Evolutionary conservation across 2,888 invertebrate species (phyloP), one percentile per base, ranked within the genome.

Genomic region (Melieria picta): DNA sequence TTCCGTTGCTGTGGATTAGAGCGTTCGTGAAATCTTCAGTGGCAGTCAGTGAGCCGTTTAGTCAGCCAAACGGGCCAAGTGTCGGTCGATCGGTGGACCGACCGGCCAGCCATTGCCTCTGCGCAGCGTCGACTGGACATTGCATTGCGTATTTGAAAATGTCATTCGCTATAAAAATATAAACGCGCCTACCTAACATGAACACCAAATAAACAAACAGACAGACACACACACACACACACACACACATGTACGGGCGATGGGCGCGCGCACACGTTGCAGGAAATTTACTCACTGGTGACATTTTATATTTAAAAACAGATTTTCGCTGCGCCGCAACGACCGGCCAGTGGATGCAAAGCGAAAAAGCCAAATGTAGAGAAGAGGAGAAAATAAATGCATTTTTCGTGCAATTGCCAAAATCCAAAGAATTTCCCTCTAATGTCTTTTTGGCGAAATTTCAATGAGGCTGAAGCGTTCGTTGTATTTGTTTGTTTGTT

Each of bases 341-440:
- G 77, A 77, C 80, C 30, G 30, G 30, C 30, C 30, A 30, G 30
- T 30, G 30, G 30, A 30, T 30, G 30, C 30, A 30, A 30, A 30
- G 30, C 30, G 30, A 30, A 30, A 30, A 1, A 30, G 30, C 30
- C 30, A 30, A 30, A 30, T 30, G 30, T 30, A 79, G 75, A 73
- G 76, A 77, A 74, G 74, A 75, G 58, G 57, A 77, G 72, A 75
- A 77, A 78, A 78, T 81, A 79, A 82, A 80, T 80, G 78, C 79
- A 81, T 78, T 77, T 79, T 81, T 79, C 78, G 77, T 81, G 81
- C 82, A 82, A 78, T 82, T 82, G 81, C 80, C 80, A 83, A 73
- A 75, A 71, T 73, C 45, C 46, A 72, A 71, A 47, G 50, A 63
- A 73, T 68, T 68, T 72, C 57, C 46, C 69, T 73, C 58, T 60